These are phyloP conservation scores for Amblyjoppa fuscipennis DNA, from an alignment of 2,888 invertebrate species.

Conservation along the genomic window DNA sequence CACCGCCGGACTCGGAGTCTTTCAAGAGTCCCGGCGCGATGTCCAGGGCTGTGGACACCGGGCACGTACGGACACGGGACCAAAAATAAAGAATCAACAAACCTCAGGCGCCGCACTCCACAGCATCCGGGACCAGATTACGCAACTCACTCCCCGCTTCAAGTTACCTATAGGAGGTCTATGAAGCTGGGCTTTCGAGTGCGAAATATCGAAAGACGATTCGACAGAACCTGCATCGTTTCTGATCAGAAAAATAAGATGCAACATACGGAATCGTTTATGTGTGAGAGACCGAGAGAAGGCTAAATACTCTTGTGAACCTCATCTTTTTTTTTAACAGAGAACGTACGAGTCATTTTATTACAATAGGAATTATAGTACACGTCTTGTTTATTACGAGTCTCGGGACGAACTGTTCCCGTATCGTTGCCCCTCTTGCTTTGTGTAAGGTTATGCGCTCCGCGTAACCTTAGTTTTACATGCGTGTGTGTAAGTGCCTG, in stretches of 20 bases:
- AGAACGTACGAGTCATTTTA: no score
- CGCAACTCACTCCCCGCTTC: background rate
- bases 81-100: conserved; percentile 75
- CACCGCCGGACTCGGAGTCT: conserved; percentile 49
- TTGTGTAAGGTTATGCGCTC: no score
- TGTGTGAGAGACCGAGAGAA: background rate
- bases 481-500: no score
- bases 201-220: background rate
- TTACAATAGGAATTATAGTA: no score
- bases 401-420: no score
- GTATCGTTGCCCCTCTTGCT: no score
- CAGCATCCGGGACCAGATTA: background rate
- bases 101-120: conserved; percentile 46
- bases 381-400: no score
- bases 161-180: background rate
- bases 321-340: no score
- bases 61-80: conserved; percentile 68
- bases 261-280: background rate
- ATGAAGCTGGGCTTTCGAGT: background rate
- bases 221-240: background rate
- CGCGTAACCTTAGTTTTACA: no score
- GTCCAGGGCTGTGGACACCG: conserved; percentile 53
- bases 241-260: background rate
- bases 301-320: no score
- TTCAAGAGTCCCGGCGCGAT: conserved; percentile 49